Evolutionary conservation across 2,888 invertebrate genomes (phyloP).

Genomic region (Coecobrya sp.): DNA sequence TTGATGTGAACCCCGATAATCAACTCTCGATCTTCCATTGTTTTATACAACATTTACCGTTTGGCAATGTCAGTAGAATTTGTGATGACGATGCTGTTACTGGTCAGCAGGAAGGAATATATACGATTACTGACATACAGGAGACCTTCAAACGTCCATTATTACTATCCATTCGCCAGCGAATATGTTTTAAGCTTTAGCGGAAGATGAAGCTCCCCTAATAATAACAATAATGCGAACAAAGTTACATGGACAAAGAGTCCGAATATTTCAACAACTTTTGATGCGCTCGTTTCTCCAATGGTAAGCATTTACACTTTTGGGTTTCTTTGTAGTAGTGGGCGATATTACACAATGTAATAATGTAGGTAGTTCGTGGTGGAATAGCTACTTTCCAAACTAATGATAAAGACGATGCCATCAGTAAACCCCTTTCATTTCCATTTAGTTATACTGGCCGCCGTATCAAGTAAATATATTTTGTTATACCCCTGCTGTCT

Average conservation of each 20-base stretch:
- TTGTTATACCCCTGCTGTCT: not conserved
- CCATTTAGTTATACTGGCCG: conserved; percentile 5
- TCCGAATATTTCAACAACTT: not conserved
- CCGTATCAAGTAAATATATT: not conserved
- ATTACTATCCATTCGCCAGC: too few species aligned
- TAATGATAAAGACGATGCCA: not conserved
- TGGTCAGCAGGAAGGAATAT: too few species aligned
- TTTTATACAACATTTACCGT: not conserved
- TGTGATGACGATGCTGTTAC: too few species aligned
- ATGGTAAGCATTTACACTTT: not conserved
- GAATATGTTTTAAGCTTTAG: too few species aligned
- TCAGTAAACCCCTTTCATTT: conserved; percentile 17
- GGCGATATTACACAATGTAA: not conserved
- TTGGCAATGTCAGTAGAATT: not conserved
- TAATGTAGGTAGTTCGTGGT: not conserved
- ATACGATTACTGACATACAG: too few species aligned
- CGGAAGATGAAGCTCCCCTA: too few species aligned
- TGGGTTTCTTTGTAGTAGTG: not conserved
- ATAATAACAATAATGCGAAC: too few species aligned
- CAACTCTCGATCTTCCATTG: not conserved
- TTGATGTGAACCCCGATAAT: not conserved
- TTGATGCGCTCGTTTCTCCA: not conserved
- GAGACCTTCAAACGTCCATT: too few species aligned
- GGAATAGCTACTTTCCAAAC: not conserved
- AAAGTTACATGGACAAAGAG: not conserved